Conservation (phyloP, 2,113 vertebrate species). For the Gambusia holbrooki region DNA sequence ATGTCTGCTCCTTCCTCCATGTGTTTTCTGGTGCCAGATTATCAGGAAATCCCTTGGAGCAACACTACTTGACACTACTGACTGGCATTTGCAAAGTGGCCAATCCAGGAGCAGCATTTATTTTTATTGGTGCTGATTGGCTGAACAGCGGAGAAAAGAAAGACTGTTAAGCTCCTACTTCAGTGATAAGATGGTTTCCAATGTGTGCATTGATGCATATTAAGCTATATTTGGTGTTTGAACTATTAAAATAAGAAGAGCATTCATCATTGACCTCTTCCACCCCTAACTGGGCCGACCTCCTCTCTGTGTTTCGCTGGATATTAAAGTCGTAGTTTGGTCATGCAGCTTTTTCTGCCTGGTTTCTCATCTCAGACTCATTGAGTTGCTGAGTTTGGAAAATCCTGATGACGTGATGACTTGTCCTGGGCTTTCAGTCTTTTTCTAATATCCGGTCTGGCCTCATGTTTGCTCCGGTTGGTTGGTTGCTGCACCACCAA, state of each 20-base stretch:
- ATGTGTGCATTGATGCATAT: too few relatives aligned
- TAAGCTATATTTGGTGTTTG: too few relatives aligned
- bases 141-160: too few relatives aligned
- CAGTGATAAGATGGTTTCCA: too few relatives aligned
- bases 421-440: conserved; percentile 59
- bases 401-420: conserved; percentile 36
- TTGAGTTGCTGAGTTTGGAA: conserved; percentile 17
- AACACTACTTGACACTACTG: too few relatives aligned
- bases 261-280: background rate
- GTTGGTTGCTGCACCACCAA: background rate
- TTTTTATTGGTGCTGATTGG: too few relatives aligned
- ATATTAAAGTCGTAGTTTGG: conserved; percentile 10
- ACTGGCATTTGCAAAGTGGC: too few relatives aligned
- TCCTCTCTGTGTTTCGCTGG: conserved; percentile 13
- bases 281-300: background rate
- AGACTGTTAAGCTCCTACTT: too few relatives aligned
- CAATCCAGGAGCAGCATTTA: too few relatives aligned
- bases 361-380: conserved; percentile 50
- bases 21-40: background rate
- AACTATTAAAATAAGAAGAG: background rate
- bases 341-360: conserved; percentile 19
- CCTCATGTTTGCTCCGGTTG: conserved; percentile 12
- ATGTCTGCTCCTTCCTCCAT: background rate
- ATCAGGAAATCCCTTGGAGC: background rate
- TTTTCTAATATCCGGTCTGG: conserved; percentile 47